phyloP scores from a whole-genome alignment of 1,140 invertebrate genomes.

The Patella vulgata region DNA sequence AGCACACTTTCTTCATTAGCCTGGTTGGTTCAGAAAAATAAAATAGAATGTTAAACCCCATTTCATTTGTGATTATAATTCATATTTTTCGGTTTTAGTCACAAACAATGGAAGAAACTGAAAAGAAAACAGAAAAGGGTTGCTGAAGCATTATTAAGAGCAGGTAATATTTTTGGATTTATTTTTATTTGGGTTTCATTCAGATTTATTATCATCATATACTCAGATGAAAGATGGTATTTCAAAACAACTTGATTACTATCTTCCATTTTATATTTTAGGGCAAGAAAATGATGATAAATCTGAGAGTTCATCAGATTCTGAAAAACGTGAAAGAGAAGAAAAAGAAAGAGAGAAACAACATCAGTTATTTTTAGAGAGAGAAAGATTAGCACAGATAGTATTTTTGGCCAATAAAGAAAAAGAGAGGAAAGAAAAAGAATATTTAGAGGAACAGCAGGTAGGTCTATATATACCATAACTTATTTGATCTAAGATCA shows the following conservation, averaged over 20 bases:
- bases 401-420: constrained; percentile 44
- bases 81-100: too few relatives aligned
- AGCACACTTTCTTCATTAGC: too few relatives aligned
- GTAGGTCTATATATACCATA: constrained; percentile 5
- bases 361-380: constrained; percentile 46
- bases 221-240: too few relatives aligned
- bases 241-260: too few relatives aligned
- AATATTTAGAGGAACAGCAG: constrained; percentile 45
- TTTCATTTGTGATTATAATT: too few relatives aligned
- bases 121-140: constrained; percentile 50
- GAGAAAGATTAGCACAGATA: constrained; percentile 41
- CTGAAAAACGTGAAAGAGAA: constrained; percentile 23
- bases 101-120: constrained; percentile 54
- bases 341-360: constrained; percentile 38
- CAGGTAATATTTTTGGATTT: too few relatives aligned
- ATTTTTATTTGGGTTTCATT: too few relatives aligned
- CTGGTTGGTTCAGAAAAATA: too few relatives aligned
- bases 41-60: too few relatives aligned
- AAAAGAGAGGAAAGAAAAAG: constrained; percentile 41
- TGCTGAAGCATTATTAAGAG: constrained; percentile 29
- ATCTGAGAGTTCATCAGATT: constrained; percentile 21
- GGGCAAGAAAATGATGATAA: too few relatives aligned
- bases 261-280: too few relatives aligned
- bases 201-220: too few relatives aligned
- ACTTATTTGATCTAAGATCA: not conserved